Conservation (phyloP, 2,888 invertebrate genomes). For the Platynereis dumerilii region DNA sequence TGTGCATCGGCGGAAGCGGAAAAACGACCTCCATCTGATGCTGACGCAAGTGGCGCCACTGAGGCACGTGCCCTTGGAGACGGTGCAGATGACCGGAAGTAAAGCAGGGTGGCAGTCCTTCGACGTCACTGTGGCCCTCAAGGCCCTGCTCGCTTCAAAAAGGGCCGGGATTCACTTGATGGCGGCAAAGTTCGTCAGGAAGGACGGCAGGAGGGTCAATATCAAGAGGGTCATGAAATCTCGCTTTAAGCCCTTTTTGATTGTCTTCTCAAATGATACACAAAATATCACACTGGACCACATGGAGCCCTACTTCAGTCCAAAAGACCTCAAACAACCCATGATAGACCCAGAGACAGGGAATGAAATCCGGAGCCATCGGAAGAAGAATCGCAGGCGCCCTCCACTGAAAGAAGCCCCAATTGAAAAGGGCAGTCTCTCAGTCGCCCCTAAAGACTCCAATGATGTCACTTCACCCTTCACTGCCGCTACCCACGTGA, state of each 20-base stretch:
- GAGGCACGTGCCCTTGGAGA: conserved; percentile 42
- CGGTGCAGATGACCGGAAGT: conserved; percentile 39
- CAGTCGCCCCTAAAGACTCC: background rate
- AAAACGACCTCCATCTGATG: conserved; percentile 41
- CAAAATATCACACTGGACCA: conserved; percentile 50
- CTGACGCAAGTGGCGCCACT: conserved; percentile 50
- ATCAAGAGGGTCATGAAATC: conserved; percentile 51
- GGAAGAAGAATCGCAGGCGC: background rate
- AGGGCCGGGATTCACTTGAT: conserved; percentile 45
- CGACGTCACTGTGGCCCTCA: conserved; percentile 54
- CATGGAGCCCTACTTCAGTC: conserved; percentile 22
- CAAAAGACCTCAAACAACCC: conserved; percentile 21
- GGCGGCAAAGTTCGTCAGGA: conserved; percentile 51
- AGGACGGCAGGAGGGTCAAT: conserved; percentile 36
- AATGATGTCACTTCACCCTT: background rate
- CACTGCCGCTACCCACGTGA: background rate
- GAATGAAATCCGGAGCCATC: background rate
- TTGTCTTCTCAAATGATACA: conserved; percentile 62
- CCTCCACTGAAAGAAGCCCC: no score
- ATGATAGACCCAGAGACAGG: conserved; percentile 19
- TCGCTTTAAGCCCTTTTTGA: conserved; percentile 58
- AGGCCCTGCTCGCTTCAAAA: conserved; percentile 45
- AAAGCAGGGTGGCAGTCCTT: conserved; percentile 57
- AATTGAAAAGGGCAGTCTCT: background rate
- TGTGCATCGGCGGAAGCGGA: conserved; percentile 50